Percentiles rank a stretch among this genome's conserved stretches.
phyloP scores from a whole-genome alignment of 2,888 invertebrate species.

The Neelides folsomi region DNA sequence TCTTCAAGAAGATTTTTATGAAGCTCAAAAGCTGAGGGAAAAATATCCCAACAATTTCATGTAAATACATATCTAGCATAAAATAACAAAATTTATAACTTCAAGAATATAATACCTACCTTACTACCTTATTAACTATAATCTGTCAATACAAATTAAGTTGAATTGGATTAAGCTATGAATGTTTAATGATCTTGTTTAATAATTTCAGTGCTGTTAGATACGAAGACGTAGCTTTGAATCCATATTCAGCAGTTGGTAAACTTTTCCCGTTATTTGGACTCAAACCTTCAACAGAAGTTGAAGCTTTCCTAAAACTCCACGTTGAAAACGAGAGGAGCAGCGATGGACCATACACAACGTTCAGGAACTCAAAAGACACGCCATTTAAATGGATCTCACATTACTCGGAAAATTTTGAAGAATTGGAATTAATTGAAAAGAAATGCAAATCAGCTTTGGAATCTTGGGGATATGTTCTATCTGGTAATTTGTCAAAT shows the following conservation, averaged over 20 bases:
- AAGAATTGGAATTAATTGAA: conserved; percentile 57
- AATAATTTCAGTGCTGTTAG: conserved; percentile 53
- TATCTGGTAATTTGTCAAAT: conserved; percentile 43
- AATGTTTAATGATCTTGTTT: background rate
- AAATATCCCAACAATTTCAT: conserved; percentile 59
- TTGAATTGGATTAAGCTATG: background rate
- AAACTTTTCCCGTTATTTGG: conserved; percentile 63
- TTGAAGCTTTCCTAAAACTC: conserved; percentile 60
- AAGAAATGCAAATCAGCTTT: conserved; percentile 60
- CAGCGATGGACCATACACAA: conserved; percentile 65
- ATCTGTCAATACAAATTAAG: background rate
- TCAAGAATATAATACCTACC: too few species aligned
- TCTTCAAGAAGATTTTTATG: conserved; percentile 66
- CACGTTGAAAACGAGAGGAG: conserved; percentile 52
- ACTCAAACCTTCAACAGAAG: conserved; percentile 52
- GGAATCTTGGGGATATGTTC: conserved; percentile 63
- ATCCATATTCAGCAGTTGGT: conserved; percentile 55
- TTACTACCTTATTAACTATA: too few species aligned
- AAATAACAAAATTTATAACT: too few species aligned
- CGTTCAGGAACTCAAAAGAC: conserved; percentile 68
- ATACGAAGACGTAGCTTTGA: conserved; percentile 69
- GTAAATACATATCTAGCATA: conserved; percentile 44
- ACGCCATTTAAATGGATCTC: conserved; percentile 76
- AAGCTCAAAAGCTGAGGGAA: conserved; percentile 53
- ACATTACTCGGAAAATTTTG: conserved; percentile 49